Base-by-base conservation (phyloP, 2,113 vertebrate species). In the Eira barbara region DNA sequence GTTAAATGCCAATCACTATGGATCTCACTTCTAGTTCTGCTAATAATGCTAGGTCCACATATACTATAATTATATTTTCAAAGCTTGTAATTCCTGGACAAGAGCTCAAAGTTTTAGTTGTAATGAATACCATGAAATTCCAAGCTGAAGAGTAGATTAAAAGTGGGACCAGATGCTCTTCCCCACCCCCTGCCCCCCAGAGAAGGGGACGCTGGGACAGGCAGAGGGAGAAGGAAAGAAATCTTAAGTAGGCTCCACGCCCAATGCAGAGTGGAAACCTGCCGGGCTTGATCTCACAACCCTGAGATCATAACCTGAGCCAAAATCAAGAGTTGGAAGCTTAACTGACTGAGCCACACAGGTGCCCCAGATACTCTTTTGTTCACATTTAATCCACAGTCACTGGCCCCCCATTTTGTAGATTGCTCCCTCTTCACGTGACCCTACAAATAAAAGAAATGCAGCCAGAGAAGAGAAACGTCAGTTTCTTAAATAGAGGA, bases 31-130 rank as follows among this genome's bases (percentile, higher is more conserved):
- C 55, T 84, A 67, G 36, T 79, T 90, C 55, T 74, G 25, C 23
- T 92, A 63, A 20, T 90, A 52, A 94, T 47, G 57, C 11, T 88
- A 63, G 39, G 45, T 45, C 45, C 45, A 96, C 21, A 71, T 78
- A 92, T 69, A 71, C 34, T 73, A 76, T 92, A 88, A 93, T 69
- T 84, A 1, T 34, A 57, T 63, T 95, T 86, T 92, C 47, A 94
- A 92, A 91, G 4, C 2, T 95, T 29, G 36, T 81, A 71, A 63
- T 81, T 95, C 89, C 81, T 93, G 15, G 73, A 63, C 63, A 36
- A 94, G 27, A 39, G 79, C 20, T 89, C 15, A 84, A 89, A 85
- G 71, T 52, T 96, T 84, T 47, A 94, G 42, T n/a, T 95, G 31
- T 89, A 78, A 86, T 36, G 23, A 91, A 34, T 71, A 81, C 73